Conservation (phyloP, 2,113 vertebrate genomes). For the Progne subis region DNA sequence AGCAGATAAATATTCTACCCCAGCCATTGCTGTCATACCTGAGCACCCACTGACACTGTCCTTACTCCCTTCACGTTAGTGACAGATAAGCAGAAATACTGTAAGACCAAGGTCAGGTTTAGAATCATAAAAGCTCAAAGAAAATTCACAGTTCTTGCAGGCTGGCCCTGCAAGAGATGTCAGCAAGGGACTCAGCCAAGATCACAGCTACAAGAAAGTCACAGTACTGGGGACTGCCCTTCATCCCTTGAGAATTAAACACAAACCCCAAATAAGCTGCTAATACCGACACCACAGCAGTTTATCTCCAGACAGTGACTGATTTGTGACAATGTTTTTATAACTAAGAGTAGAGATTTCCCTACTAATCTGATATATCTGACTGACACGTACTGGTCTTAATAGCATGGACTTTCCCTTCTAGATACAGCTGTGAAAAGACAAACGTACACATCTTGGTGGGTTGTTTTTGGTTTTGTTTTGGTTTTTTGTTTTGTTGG, state of each 20-base stretch:
- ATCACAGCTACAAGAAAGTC: neutral
- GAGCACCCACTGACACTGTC: neutral
- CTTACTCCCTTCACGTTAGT: neutral
- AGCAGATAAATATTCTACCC: conserved; percentile 10
- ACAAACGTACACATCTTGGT: neutral
- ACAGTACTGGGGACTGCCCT: neutral
- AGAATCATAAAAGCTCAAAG: neutral
- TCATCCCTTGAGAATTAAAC: neutral
- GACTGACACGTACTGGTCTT: neutral
- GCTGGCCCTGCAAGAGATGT: neutral
- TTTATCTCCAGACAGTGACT: neutral
- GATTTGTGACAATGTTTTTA: neutral
- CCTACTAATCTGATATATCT: neutral
- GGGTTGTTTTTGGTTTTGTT: no score
- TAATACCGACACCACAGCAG: neutral
- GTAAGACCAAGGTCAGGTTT: neutral
- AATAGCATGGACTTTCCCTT: neutral
- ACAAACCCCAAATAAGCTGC: neutral
- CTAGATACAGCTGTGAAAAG: neutral
- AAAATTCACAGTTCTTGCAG: neutral
- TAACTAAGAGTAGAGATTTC: neutral
- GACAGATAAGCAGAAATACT: conserved; percentile 21
- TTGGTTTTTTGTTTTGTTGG: no score
- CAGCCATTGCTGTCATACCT: conserved; percentile 9
- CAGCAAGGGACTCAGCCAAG: neutral